A percentile compares a stretch with the other conserved stretches of the same genome.
Evolutionary conservation across 1,140 invertebrate genomes (phyloP).

Genomic region (Drosophila lowei): DNA sequence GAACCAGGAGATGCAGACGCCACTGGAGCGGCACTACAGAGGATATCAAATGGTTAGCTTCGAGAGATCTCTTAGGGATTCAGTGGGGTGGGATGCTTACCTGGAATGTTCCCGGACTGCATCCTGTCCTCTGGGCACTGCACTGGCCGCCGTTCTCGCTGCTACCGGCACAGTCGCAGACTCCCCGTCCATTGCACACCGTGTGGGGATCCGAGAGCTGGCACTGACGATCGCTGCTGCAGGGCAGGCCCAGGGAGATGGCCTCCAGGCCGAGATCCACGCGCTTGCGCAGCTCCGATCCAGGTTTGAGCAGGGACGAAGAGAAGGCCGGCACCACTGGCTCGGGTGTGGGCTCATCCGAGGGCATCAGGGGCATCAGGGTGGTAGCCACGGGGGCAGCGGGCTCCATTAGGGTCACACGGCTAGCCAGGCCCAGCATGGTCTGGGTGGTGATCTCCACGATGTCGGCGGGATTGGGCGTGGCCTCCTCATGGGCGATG

Average conservation of each 20-base stretch:
- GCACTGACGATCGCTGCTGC: conserved; percentile 90
- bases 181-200: conserved; percentile 88
- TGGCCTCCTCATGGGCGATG: conserved; percentile 59
- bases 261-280: conserved; percentile 85
- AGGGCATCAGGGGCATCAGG: conserved; percentile 65
- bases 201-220: conserved; percentile 90
- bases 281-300: conserved; percentile 81
- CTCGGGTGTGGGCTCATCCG: conserved; percentile 62
- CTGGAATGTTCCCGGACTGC: conserved; percentile 92
- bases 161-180: conserved; percentile 89
- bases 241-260: conserved; percentile 90
- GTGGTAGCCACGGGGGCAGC: conserved; percentile 76
- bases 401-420: conserved; percentile 84
- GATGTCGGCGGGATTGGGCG: conserved; percentile 69
- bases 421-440: conserved; percentile 79
- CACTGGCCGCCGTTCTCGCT: conserved; percentile 84
- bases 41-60: not conserved
- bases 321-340: conserved; percentile 32
- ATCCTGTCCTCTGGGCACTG: conserved; percentile 89
- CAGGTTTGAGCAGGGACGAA: conserved; percentile 28
- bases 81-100: conserved; percentile 82
- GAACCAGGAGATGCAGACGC: conserved; percentile 94
- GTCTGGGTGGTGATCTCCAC: conserved; percentile 82
- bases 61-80: not conserved
- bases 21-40: conserved; percentile 89